Evolutionary conservation across 1,140 invertebrate genomes (phyloP).

Genomic region (Liolophura sinensis): DNA sequence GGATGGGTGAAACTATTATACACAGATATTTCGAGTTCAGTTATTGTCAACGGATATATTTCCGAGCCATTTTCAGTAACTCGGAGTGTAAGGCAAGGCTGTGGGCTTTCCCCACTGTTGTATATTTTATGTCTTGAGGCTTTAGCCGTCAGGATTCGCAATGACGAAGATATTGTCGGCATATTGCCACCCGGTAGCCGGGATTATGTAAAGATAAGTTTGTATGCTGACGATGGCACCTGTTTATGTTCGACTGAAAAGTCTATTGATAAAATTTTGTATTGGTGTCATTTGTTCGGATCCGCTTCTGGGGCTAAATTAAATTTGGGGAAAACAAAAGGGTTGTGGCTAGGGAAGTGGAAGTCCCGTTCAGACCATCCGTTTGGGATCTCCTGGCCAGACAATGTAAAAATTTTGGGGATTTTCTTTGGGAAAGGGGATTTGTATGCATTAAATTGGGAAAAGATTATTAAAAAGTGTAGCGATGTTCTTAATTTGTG

Average conservation of each 20-base stretch:
- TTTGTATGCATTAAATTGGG: constrained; percentile 24
- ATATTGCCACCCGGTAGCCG: constrained; percentile 23
- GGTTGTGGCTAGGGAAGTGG: constrained; percentile 29
- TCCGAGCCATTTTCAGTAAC: constrained; percentile 38
- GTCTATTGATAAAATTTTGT: constrained; percentile 20
- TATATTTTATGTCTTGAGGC: constrained; percentile 58
- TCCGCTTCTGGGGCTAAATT: constrained; percentile 28
- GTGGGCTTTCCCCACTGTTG: constrained; percentile 51
- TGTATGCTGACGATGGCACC: constrained; percentile 35
- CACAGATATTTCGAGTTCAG: constrained; percentile 17
- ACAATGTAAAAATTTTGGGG: constrained; percentile 23
- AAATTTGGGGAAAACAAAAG: constrained; percentile 26
- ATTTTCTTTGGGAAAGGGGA: constrained; percentile 22
- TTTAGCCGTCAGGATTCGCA: constrained; percentile 23
- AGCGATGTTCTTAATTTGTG: constrained; percentile 13
- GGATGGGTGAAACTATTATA: constrained; percentile 32
- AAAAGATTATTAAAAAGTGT: constrained; percentile 19
- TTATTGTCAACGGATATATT: constrained; percentile 32
- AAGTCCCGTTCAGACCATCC: constrained; percentile 20
- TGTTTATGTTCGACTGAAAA: constrained; percentile 13
- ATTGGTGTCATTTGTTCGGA: constrained; percentile 15
- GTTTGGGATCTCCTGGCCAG: constrained; percentile 29
- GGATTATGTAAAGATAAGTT: constrained; percentile 18
- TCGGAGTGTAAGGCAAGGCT: constrained; percentile 55
- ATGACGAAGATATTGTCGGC: constrained; percentile 25